These are phyloP conservation scores for Pangasius larnaudii DNA, from an alignment of 2,797 vertebrate genomes.

Conservation along the genomic window DNA sequence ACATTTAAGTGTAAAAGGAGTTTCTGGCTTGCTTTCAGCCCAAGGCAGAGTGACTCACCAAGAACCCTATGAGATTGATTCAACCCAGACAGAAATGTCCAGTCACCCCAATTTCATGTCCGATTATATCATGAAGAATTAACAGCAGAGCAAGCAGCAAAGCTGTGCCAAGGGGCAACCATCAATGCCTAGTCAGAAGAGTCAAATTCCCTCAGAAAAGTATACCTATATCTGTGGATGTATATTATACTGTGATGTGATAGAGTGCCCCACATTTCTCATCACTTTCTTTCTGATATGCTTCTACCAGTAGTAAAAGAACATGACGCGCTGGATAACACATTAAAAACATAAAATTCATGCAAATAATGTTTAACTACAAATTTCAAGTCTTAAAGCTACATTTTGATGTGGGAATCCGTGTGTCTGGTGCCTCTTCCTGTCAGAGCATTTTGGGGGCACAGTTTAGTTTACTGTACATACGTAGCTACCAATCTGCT, in stretches of 20 bases:
- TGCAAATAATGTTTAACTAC: not conserved
- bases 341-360: not conserved
- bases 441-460: not conserved
- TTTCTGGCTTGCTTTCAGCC: not conserved
- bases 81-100: constrained; percentile 25
- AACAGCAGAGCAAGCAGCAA: constrained; percentile 9
- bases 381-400: not conserved
- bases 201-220: not conserved
- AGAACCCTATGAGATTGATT: constrained; percentile 52
- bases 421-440: not conserved
- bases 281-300: not conserved
- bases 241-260: not conserved
- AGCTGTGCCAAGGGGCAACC: constrained; percentile 2
- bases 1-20: not conserved
- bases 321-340: not conserved
- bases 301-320: not conserved
- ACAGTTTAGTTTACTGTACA: not conserved
- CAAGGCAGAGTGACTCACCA: constrained; percentile 49
- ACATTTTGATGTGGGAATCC: not conserved
- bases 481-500: not conserved
- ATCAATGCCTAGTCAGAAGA: not conserved
- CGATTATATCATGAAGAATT: constrained; percentile 33
- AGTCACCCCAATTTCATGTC: constrained; percentile 33
- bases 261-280: not conserved
- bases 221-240: not conserved